phyloP scores from a whole-genome alignment of 2,113 vertebrate genomes.

The Acinonyx jubatus region DNA sequence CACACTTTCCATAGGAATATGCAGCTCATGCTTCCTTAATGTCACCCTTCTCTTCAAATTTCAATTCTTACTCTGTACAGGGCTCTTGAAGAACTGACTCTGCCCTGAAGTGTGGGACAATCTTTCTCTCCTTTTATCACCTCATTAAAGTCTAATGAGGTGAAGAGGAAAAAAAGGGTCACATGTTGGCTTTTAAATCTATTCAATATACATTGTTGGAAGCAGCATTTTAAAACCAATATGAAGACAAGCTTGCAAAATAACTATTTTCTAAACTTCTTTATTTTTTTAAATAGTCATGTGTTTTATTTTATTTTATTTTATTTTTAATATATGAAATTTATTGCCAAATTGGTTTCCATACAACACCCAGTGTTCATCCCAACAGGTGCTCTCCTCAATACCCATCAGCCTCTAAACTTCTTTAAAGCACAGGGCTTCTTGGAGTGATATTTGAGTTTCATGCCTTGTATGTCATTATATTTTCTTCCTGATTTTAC shows the following conservation, averaged over 20 bases:
- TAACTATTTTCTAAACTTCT: not conserved
- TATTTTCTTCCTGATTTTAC: slow-evolving; percentile 1
- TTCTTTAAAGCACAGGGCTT: not conserved
- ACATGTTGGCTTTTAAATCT: not conserved
- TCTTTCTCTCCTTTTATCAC: not conserved
- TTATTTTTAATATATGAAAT: no score
- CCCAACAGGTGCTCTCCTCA: no score
- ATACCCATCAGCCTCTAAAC: not conserved
- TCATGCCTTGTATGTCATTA: not conserved
- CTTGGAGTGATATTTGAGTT: not conserved
- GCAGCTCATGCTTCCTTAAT: not conserved
- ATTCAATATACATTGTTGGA: not conserved
- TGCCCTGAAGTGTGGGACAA: not conserved
- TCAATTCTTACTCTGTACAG: not conserved
- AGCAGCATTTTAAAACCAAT: not conserved
- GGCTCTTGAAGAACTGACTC: slow-evolving; percentile 1
- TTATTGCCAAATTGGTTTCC: no score
- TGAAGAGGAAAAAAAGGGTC: not conserved
- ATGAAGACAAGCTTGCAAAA: not conserved
- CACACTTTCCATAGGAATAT: not conserved
- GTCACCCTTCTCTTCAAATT: not conserved
- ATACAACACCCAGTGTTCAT: no score
- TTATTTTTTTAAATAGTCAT: not conserved
- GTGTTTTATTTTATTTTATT: no score
- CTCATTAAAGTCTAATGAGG: not conserved